phyloP scores from a whole-genome alignment of 2,113 vertebrate genomes.

The Centrocercus urophasianus region DNA sequence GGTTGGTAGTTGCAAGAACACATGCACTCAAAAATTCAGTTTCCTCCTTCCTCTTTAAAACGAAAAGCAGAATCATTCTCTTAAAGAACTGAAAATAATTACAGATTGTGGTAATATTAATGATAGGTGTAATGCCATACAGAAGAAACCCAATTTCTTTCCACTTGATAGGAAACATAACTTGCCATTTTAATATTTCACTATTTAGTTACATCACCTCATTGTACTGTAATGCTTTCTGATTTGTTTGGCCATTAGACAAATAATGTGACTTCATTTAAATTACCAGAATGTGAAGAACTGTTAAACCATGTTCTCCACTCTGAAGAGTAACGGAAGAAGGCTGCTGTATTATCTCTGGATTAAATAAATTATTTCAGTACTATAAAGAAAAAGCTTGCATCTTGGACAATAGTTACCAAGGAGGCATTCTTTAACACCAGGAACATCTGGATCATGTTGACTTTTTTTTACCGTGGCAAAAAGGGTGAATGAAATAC shows the following conservation, averaged over 20 bases:
- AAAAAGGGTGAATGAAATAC: conserved; percentile 76
- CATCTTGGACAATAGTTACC: conserved; percentile 71
- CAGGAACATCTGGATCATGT: conserved; percentile 80
- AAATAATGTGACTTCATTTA: conserved; percentile 35
- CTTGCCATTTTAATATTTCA: neutral
- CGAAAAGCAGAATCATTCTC: neutral
- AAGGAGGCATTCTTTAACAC: conserved; percentile 74
- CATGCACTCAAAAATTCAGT: neutral
- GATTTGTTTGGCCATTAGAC: neutral
- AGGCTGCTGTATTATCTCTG: conserved; percentile 52
- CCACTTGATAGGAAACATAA: neutral
- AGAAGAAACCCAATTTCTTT: neutral
- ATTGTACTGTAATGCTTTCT: neutral
- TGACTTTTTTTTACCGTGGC: conserved; percentile 61
- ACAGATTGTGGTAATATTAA: neutral
- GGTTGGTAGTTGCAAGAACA: neutral
- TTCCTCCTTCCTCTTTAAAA: neutral
- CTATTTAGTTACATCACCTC: neutral
- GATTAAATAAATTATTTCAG: conserved; percentile 83
- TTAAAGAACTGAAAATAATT: neutral
- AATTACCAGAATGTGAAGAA: conserved; percentile 41
- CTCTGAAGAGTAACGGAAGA: conserved; percentile 58
- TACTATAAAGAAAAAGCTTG: conserved; percentile 68
- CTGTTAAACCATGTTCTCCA: neutral
- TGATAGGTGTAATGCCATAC: neutral